These are phyloP conservation scores for Tetragonula carbonaria DNA, from an alignment of 2,888 invertebrate species.

Conservation along the genomic window DNA sequence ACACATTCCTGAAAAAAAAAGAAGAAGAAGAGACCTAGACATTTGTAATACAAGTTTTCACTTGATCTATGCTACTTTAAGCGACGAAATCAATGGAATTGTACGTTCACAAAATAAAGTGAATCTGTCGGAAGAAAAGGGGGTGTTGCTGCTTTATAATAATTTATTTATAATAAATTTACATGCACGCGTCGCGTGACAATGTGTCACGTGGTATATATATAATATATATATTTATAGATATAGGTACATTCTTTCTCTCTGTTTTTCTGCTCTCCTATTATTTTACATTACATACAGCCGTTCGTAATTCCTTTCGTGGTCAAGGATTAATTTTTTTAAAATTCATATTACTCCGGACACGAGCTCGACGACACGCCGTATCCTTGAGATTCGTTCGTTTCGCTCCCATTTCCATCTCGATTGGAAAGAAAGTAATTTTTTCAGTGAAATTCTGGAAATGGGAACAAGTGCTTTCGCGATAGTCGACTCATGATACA, in stretches of 20 bases:
- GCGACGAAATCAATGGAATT: neutral
- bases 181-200: constrained; percentile 72
- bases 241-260: constrained; percentile 48
- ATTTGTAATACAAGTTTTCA: neutral
- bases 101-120: constrained; percentile 17
- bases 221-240: constrained; percentile 72
- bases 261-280: constrained; percentile 66
- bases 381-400: constrained; percentile 31
- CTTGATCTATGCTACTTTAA: neutral
- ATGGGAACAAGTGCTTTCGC: constrained; percentile 11
- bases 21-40: neutral
- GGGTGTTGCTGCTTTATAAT: constrained; percentile 75
- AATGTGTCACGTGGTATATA: constrained; percentile 67
- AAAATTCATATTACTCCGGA: constrained; percentile 48
- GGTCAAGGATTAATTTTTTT: constrained; percentile 73
- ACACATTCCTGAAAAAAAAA: neutral
- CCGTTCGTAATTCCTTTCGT: constrained; percentile 76
- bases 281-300: constrained; percentile 81
- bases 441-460: constrained; percentile 13
- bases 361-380: constrained; percentile 46
- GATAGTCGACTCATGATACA: too few species aligned
- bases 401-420: constrained; percentile 38
- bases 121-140: neutral
- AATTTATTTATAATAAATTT: constrained; percentile 83
- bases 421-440: neutral